A percentile compares a stretch with the other conserved stretches of the same genome.
Conservation (phyloP, 2,113 vertebrate genomes). For the Percina caprodes region DNA sequence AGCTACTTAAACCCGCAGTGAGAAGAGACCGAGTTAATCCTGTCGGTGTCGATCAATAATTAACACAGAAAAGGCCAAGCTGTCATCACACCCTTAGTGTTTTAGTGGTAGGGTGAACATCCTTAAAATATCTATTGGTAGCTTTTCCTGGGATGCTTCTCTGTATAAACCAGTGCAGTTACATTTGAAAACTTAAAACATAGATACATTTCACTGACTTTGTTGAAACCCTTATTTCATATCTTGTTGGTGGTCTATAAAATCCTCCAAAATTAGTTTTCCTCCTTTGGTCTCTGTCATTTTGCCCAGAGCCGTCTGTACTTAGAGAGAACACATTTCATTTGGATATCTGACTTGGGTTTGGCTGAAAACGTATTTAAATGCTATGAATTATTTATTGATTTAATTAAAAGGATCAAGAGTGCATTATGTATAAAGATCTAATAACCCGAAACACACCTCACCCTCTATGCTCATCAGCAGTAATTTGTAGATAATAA, state of each 20-base stretch:
- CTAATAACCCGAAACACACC: conserved; percentile 37
- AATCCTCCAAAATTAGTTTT: conserved; percentile 3
- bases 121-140: neutral
- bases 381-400: conserved; percentile 44
- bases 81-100: neutral
- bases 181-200: neutral
- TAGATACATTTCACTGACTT: neutral
- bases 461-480: neutral
- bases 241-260: neutral
- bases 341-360: conserved; percentile 25
- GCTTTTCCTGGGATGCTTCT: neutral
- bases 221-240: neutral
- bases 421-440: conserved; percentile 44
- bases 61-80: conserved; percentile 16
- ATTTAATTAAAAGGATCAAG: conserved; percentile 45
- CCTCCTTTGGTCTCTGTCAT: neutral
- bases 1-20: neutral
- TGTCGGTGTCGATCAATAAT: conserved; percentile 34
- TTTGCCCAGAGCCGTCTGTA: conserved; percentile 16
- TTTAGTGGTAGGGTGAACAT: neutral
- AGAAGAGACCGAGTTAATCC: conserved; percentile 10
- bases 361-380: conserved; percentile 19
- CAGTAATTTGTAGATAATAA: neutral
- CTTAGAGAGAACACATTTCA: conserved; percentile 9
- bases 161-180: neutral